Base-by-base conservation (phyloP, 2,113 vertebrate species). In the Myiopsitta monachus region DNA sequence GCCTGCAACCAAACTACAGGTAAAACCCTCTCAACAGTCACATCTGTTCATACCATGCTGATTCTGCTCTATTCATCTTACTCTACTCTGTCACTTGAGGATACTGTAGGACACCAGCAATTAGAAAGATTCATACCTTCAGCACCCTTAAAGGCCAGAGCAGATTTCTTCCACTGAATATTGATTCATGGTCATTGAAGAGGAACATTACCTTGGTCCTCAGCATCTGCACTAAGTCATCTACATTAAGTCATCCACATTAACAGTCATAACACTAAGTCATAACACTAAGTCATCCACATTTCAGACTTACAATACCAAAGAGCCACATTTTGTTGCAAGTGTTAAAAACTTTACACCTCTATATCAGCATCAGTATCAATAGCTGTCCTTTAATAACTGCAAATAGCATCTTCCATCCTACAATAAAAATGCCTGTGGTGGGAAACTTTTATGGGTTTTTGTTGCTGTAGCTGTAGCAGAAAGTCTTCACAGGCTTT, bases 181-280 rank as follows among this genome's bases (percentile, higher is more conserved):
- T 0, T 19, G 23, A 88, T 28, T 30, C 1, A 23, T 0, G 61
- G 14, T 7, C 49, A 51, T 1, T 18, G 18, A 83, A 13, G 7
- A 78, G 14, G 23, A 77, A 41, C 23, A 18, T 8, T 26, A 27
- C 5, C n/a, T 57, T 10, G 6, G 23, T 23, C 21, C n/a, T 44
- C 19, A 68, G 16, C n/a, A 69, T 17, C 36, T 55, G 33, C 21
- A 18, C 17, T 14, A 62, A 70, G 10, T 4, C 4, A 46, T 46
- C 44, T n/a, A 41, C 21, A 41, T 12, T 41, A 41, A 41, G 39
- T 41, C 39, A 5, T 26, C 7, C 49, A 66, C 5, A 14, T 26
- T 39, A n/a, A n/a, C n/a, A n/a, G n/a, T n/a, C n/a, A n/a, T n/a
- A n/a, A n/a, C n/a, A n/a, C n/a, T n/a, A n/a, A n/a, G n/a, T n/a